Base-by-base conservation (phyloP, 2,797 vertebrate genomes). In the Pyrocephalus nanus region DNA sequence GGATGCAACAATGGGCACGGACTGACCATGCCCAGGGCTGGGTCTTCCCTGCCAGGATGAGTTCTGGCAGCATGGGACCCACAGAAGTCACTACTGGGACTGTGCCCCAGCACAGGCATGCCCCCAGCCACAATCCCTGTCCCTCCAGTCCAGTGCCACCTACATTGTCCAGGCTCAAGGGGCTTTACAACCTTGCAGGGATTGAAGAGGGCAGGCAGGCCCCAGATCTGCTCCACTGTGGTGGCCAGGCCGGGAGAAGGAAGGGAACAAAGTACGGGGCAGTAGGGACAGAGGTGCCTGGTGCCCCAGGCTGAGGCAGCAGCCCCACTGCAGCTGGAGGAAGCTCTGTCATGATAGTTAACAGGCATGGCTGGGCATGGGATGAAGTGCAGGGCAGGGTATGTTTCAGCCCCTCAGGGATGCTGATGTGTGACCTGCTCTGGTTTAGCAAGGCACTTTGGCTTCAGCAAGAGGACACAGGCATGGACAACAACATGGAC, bases 321-420 rank as follows among this genome's bases (percentile, higher is more conserved):
- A 84, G 55, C 55, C 51, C 32, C 10, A 0, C 42, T 75, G 58
- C 36, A 70, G 34, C 11, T 36, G 18, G 38, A 34, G 47, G 38
- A 57, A 20, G 29, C 4, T 1, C 16, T 84, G 84, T 36, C 6
- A 1, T 6, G 15, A 5, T 0, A 14, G 14, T 18, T 1, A 1
- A 18, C 3, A 2, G n/a, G 40, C 70, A 66, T 14, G n/a, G 16
- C 21, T 23, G 53, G 22, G 19, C 36, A 55, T 26, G 22, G 36
- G 36, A 30, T 5, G 22, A 40, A 58, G 53, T 0, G 0, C 42
- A 32, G 8, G 29, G 1, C 69, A n/a, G 48, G 47, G 8, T 20
- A 11, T 7, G 19, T 42, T 26, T 7, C 34, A 14, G 38, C n/a
- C 34, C 8, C 0, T 0, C 65, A 48, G n/a, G 22, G 57, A 43